Evolutionary conservation across 64 coral and sea anemone genomes (phyloP), one percentile per base, ranked within the genome.

Genomic region (Anthopleura sola): DNA sequence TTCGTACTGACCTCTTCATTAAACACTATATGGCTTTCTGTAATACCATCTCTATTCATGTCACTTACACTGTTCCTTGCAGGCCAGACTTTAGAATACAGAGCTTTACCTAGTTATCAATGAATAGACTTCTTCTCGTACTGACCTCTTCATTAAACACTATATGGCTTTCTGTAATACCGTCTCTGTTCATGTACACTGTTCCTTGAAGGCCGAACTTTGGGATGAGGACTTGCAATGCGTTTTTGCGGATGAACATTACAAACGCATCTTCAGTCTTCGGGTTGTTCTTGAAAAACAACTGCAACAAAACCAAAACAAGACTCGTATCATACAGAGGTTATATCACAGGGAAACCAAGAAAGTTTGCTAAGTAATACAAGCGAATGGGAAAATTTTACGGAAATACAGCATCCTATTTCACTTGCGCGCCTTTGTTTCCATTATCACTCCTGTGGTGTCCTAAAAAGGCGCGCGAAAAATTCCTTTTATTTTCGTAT

Each of bases 171-270:
- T 76, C 86, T 57, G 48, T 37, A 37, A 83, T 49, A 37, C 31
- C 84, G 64, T 56, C 20, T 47, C 92, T 88, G 68, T 86, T 57
- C 87, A 92, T 68, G 38, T 94, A 99, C 40, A 99, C 87, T 37
- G 93, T 99, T 85, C 97, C 97, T 78, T 99, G 92, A 26, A 99
- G 90, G 11, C 97, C 97, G 55, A 92, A 99, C 60, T 99, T 99
- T n/a, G 97, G 97, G 32, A 99, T 92, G 66, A 99, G 71, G 75
- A 99, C 78, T 85, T 95, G 97, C 9, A 99, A 54, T 1, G 97
- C 97, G 88, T 99, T 99, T 80, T 99, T 99, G 12, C 97, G 89
- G 32, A 99, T 89, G 75, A 99, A 94, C 53, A 99, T 62, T 34
- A 99, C 90, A 47, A 94, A 99, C 14, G 92, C 97, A 32, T 94